Conservation (phyloP, 2,113 vertebrate species). For the Henicopernis longicauda region DNA sequence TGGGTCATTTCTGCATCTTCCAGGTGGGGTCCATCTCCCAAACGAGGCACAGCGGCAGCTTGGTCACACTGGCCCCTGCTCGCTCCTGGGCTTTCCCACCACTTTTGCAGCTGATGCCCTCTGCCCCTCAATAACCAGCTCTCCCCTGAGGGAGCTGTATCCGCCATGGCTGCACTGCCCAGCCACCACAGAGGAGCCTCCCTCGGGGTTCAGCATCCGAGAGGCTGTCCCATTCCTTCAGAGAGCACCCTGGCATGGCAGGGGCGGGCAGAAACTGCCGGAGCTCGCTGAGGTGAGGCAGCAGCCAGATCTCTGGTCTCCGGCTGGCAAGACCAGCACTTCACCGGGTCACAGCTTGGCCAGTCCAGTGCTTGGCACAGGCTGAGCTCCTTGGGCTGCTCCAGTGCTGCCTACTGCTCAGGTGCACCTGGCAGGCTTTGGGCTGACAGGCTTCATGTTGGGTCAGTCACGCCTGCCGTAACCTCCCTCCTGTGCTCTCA, state of each 20-base stretch:
- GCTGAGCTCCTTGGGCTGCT: not conserved
- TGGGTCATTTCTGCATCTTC: fast-evolving
- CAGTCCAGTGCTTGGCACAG: fast-evolving
- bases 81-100: fast-evolving
- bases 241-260: fast-evolving
- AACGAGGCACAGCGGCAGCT: fast-evolving
- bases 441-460: not conserved
- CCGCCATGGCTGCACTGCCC: fast-evolving
- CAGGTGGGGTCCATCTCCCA: not conserved
- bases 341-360: not conserved
- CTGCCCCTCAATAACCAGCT: fast-evolving
- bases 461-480: fast-evolving
- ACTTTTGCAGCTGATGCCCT: fast-evolving
- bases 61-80: not conserved
- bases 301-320: not conserved
- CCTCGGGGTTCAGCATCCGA: fast-evolving
- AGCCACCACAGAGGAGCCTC: fast-evolving
- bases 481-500: not conserved
- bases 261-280: not conserved
- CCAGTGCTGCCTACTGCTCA: not conserved
- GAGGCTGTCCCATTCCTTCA: fast-evolving
- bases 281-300: not conserved
- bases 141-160: not conserved
- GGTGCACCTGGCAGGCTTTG: not conserved
- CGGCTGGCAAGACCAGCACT: no score